Percentiles rank a stretch among this genome's conserved stretches.
phyloP scores from a whole-genome alignment of 2,888 invertebrate genomes.

The Sicus ferrugineus region DNA sequence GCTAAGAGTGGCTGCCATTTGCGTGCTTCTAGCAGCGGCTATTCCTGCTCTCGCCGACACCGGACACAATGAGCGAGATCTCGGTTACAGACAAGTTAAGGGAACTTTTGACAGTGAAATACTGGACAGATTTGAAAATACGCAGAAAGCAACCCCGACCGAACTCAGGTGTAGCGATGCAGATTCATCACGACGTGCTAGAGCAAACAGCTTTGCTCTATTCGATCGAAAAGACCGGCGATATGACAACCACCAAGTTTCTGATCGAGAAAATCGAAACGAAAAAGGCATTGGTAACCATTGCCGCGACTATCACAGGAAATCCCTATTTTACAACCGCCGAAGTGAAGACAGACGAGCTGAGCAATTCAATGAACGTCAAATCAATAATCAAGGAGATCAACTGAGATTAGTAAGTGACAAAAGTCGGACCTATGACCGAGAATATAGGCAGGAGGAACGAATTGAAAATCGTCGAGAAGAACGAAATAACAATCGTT shows the following conservation, averaged over 20 bases:
- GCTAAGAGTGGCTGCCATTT: conserved; percentile 47
- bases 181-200: not conserved
- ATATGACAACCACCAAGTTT: not conserved
- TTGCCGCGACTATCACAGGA: no score
- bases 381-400: not conserved
- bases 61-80: conserved; percentile 30
- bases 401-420: not conserved
- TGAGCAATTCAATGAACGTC: not conserved
- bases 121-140: not conserved
- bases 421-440: not conserved
- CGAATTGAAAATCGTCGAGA: conserved; percentile 8
- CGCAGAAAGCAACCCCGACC: not conserved
- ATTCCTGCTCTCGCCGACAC: conserved; percentile 41
- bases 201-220: not conserved
- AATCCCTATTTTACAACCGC: no score
- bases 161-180: not conserved
- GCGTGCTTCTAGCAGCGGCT: conserved; percentile 44
- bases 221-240: not conserved
- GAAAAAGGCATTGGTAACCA: no score
- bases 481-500: not conserved
- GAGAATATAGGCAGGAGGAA: not conserved
- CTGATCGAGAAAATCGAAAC: not conserved
- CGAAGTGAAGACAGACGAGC: not conserved
- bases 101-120: not conserved
- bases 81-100: not conserved